phyloP scores from a whole-genome alignment of 2,888 invertebrate species.

The Ormia ochracea region DNA sequence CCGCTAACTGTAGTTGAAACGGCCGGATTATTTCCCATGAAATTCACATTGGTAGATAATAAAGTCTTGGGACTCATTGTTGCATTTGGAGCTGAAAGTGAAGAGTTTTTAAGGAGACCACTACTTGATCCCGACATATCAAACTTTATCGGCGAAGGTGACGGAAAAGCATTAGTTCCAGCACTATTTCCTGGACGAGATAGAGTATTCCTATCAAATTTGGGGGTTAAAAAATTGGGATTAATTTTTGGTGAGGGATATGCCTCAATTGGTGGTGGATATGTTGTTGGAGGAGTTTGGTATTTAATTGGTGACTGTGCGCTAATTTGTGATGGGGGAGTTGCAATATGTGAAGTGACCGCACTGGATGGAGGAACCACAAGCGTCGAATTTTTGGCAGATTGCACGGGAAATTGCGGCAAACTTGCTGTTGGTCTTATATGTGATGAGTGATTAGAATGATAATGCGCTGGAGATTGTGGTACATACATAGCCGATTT shows the following conservation, averaged over 20 bases:
- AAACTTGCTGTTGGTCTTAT: conserved; percentile 64
- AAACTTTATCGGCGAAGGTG: conserved; percentile 70
- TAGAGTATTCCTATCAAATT: conserved; percentile 73
- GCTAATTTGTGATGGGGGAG: conserved; percentile 60
- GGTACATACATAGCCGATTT: conserved; percentile 71
- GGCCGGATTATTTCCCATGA: conserved; percentile 43
- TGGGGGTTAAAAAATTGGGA: conserved; percentile 76
- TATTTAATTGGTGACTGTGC: conserved; percentile 71
- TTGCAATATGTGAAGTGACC: conserved; percentile 49
- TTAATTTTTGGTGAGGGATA: conserved; percentile 77
- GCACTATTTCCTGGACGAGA: conserved; percentile 65
- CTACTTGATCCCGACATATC: conserved; percentile 65
- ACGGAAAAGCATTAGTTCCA: conserved; percentile 68
- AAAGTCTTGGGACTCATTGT: conserved; percentile 65
- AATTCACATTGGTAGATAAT: conserved; percentile 44
- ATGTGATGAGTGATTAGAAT: conserved; percentile 68
- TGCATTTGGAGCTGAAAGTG: conserved; percentile 54
- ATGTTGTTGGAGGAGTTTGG: conserved; percentile 74
- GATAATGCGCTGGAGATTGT: conserved; percentile 73
- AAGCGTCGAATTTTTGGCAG: conserved; percentile 61
- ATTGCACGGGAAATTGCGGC: conserved; percentile 65
- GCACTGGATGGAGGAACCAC: conserved; percentile 54
- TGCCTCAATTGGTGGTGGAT: conserved; percentile 75
- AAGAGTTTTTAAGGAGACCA: conserved; percentile 58
- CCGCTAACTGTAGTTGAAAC: conserved; percentile 45